phyloP scores from a whole-genome alignment of 2,888 invertebrate species.

The Coelogynopora nodosa region DNA sequence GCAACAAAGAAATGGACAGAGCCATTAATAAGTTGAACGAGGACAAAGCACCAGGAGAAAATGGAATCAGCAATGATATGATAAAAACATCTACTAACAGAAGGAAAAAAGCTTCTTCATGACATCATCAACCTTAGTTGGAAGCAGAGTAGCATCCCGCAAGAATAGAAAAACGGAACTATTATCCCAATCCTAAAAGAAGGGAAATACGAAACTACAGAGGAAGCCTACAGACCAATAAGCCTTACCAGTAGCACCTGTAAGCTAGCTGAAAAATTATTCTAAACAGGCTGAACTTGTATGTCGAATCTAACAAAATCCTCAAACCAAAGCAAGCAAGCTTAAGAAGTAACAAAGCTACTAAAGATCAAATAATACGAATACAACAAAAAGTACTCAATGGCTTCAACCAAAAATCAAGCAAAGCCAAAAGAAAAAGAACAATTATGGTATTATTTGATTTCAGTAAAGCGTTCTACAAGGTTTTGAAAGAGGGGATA shows the following conservation, averaged over 20 bases:
- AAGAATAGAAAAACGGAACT: neutral
- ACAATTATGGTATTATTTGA: neutral
- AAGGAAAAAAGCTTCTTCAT: neutral
- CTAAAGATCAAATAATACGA: neutral
- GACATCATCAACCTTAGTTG: slow-evolving; percentile 4
- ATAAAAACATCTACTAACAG: neutral
- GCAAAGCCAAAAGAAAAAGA: neutral
- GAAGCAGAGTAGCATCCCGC: neutral
- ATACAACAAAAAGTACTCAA: neutral
- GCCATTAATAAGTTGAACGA: neutral
- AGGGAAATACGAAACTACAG: neutral
- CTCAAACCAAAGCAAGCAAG: slow-evolving; percentile 6
- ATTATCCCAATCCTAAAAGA: neutral
- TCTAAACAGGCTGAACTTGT: neutral
- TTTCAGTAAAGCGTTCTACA: neutral
- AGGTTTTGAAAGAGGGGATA: neutral
- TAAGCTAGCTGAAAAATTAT: neutral
- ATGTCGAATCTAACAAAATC: neutral
- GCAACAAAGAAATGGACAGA: neutral
- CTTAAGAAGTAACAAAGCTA: neutral
- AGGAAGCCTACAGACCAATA: neutral
- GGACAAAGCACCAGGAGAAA: neutral
- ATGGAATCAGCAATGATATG: neutral
- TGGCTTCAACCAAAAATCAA: neutral
- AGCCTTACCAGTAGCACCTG: neutral